Percentiles rank a stretch among this genome's conserved stretches.
Evolutionary conservation across 2,113 vertebrate species (phyloP).

Genomic region (Pangasianodon hypophthalmus): DNA sequence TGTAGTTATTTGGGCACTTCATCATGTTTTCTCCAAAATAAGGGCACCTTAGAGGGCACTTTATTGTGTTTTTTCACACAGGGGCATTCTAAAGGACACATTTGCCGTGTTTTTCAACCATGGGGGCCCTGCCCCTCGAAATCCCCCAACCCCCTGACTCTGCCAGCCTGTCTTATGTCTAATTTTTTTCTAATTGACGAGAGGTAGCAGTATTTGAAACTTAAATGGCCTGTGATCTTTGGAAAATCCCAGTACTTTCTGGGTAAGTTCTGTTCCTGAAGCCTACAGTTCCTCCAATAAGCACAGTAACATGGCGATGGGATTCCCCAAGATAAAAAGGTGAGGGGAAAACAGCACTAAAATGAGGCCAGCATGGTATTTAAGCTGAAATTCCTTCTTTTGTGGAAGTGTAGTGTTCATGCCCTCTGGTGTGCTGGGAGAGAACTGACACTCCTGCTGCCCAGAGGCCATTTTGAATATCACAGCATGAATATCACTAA

Average conservation of each 20-base stretch:
- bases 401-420: constrained; percentile 48
- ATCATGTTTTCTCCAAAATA: background rate
- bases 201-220: background rate
- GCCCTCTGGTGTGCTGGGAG: constrained; percentile 58
- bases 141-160: background rate
- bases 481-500: constrained; percentile 40
- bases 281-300: background rate
- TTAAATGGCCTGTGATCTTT: background rate
- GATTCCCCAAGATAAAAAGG: background rate
- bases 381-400: background rate
- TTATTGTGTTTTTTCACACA: background rate
- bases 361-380: no score
- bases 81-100: background rate
- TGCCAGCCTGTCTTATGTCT: no score
- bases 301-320: background rate
- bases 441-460: constrained; percentile 42
- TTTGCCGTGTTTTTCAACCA: background rate
- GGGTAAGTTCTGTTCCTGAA: background rate
- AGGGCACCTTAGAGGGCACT: background rate
- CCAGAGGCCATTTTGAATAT: constrained; percentile 76
- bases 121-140: no score
- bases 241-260: background rate
- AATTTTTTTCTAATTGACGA: background rate
- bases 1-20: background rate
- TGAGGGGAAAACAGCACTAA: background rate